These are phyloP conservation scores for Leucoma salicis DNA, from an alignment of 2,888 invertebrate species.

Conservation along the genomic window DNA sequence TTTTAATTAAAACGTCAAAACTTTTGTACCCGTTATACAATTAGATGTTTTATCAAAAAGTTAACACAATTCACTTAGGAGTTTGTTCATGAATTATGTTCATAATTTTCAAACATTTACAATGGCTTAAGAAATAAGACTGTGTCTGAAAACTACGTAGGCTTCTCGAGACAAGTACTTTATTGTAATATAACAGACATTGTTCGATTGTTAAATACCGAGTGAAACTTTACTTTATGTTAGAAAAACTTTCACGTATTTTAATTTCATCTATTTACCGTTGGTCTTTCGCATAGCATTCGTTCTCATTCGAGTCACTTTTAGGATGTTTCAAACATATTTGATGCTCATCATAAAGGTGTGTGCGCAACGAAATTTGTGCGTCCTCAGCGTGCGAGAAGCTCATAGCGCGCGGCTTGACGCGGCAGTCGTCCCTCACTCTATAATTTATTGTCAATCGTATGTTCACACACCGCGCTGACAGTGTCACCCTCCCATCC, in stretches of 20 bases:
- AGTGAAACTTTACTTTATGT: background rate
- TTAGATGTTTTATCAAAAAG: constrained; percentile 38
- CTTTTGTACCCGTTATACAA: constrained; percentile 57
- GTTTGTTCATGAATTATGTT: constrained; percentile 17
- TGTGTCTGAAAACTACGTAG: constrained; percentile 15
- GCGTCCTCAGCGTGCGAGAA: too few relatives aligned
- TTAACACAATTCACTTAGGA: constrained; percentile 17
- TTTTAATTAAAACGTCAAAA: constrained; percentile 75
- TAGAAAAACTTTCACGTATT: background rate
- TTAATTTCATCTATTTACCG: background rate
- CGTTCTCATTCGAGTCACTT: background rate
- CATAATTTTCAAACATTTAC: constrained; percentile 11
- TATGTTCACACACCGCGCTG: too few relatives aligned
- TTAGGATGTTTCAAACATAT: too few relatives aligned
- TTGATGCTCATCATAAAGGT: too few relatives aligned
- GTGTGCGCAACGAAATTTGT: too few relatives aligned
- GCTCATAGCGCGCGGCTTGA: too few relatives aligned
- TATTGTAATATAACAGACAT: background rate
- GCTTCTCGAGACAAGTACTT: background rate
- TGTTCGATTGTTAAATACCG: background rate
- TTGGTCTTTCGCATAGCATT: background rate
- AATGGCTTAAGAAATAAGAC: constrained; percentile 19
- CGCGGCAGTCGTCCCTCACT: too few relatives aligned
- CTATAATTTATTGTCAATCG: too few relatives aligned
- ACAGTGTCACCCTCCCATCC: too few relatives aligned